Evolutionary conservation across 2,797 vertebrate species (phyloP).

Genomic region (Typhlichthys subterraneus): DNA sequence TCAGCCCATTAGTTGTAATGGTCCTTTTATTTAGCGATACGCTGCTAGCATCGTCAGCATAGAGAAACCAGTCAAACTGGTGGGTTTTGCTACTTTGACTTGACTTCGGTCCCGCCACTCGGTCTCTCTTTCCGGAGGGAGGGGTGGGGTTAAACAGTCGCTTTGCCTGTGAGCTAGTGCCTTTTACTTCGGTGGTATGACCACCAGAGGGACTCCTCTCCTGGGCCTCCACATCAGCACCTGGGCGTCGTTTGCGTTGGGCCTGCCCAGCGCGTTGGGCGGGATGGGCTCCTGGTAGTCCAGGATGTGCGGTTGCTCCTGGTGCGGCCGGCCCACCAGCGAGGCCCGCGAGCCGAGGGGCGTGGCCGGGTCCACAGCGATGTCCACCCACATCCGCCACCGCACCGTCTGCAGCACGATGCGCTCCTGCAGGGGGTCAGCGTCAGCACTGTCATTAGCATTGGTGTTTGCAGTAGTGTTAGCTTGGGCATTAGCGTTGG

Average conservation of each 20-base stretch:
- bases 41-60: conserved; percentile 20
- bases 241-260: conserved; percentile 98
- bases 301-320: conserved; percentile 96
- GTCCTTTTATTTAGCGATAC: conserved; percentile 34
- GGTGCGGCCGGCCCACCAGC: conserved; percentile 91
- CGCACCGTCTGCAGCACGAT: conserved; percentile 96
- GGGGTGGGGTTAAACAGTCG: conserved; percentile 19
- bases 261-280: conserved; percentile 93
- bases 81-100: conserved; percentile 21
- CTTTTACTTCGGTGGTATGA: conserved; percentile 94
- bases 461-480: no score
- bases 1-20: conserved; percentile 33
- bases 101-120: conserved; percentile 5
- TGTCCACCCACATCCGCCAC: conserved; percentile 99
- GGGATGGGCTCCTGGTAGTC: conserved; percentile 98
- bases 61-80: conserved; percentile 23
- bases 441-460: not conserved
- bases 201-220: conserved; percentile 91
- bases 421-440: conserved; percentile 77
- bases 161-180: conserved; percentile 77
- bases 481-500: no score
- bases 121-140: conserved; percentile 9
- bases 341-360: conserved; percentile 91
- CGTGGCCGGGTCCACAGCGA: conserved; percentile 92
- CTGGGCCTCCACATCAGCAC: conserved; percentile 99